Evolutionary conservation across 2,797 vertebrate species (phyloP).

Genomic region (Hybognathus amarus): DNA sequence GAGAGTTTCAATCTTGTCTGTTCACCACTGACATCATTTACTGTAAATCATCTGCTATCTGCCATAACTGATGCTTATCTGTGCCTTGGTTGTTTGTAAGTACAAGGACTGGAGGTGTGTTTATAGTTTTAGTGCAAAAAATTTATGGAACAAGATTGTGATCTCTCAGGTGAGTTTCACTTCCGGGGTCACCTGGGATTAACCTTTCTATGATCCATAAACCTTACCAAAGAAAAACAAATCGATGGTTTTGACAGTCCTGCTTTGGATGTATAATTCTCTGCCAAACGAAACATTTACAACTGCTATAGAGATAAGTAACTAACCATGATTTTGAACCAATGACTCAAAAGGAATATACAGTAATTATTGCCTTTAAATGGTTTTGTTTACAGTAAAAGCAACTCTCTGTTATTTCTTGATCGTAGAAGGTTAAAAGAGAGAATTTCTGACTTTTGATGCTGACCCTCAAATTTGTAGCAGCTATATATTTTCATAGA

Average conservation of each 20-base stretch:
- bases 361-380: neutral
- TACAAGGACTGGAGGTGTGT: neutral
- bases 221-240: neutral
- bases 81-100: neutral
- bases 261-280: slow-evolving; percentile 10
- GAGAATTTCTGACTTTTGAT: neutral
- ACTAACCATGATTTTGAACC: neutral
- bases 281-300: neutral
- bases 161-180: neutral
- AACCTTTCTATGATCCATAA: neutral
- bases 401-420: neutral
- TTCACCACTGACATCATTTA: neutral
- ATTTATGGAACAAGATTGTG: neutral
- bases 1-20: neutral
- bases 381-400: neutral
- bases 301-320: slow-evolving; percentile 5
- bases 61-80: slow-evolving; percentile 3
- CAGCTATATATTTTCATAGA: neutral
- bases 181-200: neutral
- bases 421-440: neutral
- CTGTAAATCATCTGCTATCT: slow-evolving; percentile 12
- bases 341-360: neutral
- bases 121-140: neutral
- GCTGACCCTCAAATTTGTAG: fast-evolving
- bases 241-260: neutral